Base-by-base conservation (phyloP, 1,140 invertebrate species). In the Epicauta chinensis region DNA sequence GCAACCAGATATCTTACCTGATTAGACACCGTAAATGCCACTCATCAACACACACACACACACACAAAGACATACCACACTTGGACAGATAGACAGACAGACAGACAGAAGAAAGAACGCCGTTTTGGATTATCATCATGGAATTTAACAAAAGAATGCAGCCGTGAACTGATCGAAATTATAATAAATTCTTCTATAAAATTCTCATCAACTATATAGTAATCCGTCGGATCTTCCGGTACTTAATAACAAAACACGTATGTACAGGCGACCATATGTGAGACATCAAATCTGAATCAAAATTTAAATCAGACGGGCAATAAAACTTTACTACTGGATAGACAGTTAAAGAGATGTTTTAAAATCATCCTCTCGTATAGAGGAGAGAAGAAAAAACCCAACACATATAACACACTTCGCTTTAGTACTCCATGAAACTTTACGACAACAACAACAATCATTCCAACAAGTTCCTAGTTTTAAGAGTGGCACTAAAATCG, bases 371-470 rank as follows among this genome's bases (percentile, higher is more conserved):
- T 23, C 7, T 23, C 23, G 23, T n/a, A n/a, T n/a, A 23, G 23
- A 5, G 7, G 23, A 23, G 55, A 37, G 43, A 34, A 55, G 53
- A 50, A 59, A 62, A 62, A 59, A 61, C 43, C 37, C 48, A 46
- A 13, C 38, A 50, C 60, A 36, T 54, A 61, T 56, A 56, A 60
- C 54, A 59, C 60, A 62, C 45, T 44, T 47, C 50, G 41, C 41
- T 61, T 65, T 67, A 66, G 51, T 66, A 57, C 62, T 56, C 58
- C 58, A 62, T 65, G 63, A 67, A 67, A 60, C 61, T 65, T 67
- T 60, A 65, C 55, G 61, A 60, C 58, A 37, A 58, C 55, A 57
- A 34, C 23, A 23, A 23, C 17, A 23, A 52, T 51, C 44, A 55
- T 64, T 64, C 60, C 60, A 64, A 62, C 60, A 62, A 64, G 60